Percentiles rank a stretch among this genome's conserved stretches.
phyloP scores from a whole-genome alignment of 2,113 vertebrate genomes.

The Chloropsis cyanopogon region DNA sequence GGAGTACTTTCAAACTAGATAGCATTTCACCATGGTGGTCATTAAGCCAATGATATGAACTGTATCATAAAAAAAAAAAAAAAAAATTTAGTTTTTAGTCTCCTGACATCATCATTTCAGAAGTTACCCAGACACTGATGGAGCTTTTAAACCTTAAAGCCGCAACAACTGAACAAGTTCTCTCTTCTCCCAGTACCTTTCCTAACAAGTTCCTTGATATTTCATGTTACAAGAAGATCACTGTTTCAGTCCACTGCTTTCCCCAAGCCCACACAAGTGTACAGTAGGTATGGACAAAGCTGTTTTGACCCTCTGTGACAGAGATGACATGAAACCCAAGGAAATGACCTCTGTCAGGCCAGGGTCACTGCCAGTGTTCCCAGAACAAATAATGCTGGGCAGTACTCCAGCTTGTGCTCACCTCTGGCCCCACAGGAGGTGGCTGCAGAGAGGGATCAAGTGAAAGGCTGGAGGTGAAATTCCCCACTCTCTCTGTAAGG shows the following conservation, averaged over 20 bases:
- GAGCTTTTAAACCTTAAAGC: neutral
- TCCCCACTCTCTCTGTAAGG: neutral
- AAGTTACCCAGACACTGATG: neutral
- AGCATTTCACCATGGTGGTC: neutral
- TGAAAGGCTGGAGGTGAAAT: neutral
- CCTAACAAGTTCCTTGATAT: neutral
- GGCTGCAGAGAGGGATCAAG: neutral
- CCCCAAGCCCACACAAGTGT: neutral
- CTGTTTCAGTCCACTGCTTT: neutral
- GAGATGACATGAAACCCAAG: neutral
- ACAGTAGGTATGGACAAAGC: neutral
- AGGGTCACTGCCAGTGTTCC: neutral
- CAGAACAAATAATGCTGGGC: neutral
- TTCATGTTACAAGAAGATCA: neutral
- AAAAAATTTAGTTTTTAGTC: neutral
- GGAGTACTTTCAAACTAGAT: neutral
- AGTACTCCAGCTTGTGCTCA: neutral
- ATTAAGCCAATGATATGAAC: neutral
- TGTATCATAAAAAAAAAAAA: neutral
- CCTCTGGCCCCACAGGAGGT: neutral
- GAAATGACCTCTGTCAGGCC: neutral
- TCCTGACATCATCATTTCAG: neutral
- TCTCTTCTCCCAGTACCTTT: neutral
- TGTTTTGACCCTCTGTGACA: neutral
- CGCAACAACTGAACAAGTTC: neutral